Base-by-base conservation (phyloP, 2,888 invertebrate genomes). In the Amblyjoppa fuscipennis region DNA sequence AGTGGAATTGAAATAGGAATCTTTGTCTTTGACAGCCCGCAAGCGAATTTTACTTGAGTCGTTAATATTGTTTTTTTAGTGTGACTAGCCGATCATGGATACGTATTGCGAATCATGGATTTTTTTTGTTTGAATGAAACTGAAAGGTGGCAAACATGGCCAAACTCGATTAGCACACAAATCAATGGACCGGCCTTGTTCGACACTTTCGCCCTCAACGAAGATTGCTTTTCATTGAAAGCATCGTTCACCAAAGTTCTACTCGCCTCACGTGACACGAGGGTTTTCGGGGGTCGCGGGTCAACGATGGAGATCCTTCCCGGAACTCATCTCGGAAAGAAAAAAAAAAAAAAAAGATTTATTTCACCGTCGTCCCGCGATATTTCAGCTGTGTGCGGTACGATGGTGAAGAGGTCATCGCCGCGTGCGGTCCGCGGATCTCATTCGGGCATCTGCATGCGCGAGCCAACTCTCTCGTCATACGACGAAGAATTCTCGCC, bases 351-450 rank as follows among this genome's bases (percentile, higher is more conserved):
- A 41, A 41, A 64, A 64, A 49, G 16, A 31, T 64, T 56, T 53
- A 78, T 85, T 78, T 85, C 61, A 7, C 59, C 59, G 59, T 38
- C 38, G 74, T 59, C 31, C n/a, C 41, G 68, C 61, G 45, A 77
- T 76, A 61, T 80, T 80, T 76, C 66, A 59, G 75, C 34, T 68
- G 45, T 73, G 38, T 41, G 45, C 25, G 41, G 61, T 31, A 69
- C 53, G n/a, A 45, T 3, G 20, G 71, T 66, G 16, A 49, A 64
- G 73, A 74, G 85, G 85, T 83, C 85, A 85, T 84, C 83, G 75
- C 85, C 76, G 81, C 87, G 86, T 86, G 87, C 82, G 85, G 87
- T 85, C 85, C 69, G 25, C 51, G 75, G 49, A 83, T 85, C 85
- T 86, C 69, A 20, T 76, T 81, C 66, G 73, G 66, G 68, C 79